Evolutionary conservation across 2,888 invertebrate genomes (phyloP), one percentile per base, ranked within the genome.

Genomic region (Scotopteryx bipunctaria): DNA sequence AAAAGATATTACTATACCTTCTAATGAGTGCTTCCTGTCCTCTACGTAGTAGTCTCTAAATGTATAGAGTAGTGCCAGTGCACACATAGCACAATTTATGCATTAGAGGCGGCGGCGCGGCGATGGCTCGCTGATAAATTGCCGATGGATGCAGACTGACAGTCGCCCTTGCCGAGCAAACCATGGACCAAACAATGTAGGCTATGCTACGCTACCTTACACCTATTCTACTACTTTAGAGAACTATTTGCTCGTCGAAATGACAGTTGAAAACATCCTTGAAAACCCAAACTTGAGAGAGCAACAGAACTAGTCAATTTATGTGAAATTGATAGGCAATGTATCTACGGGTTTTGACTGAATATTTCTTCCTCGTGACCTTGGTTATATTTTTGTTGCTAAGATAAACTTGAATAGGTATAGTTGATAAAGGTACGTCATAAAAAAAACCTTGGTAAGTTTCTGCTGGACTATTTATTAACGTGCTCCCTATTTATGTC

Each of bases 81-180:
- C 19, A 17, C 17, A 25, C 33, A 29, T 41, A 9, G 9, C 27
- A 35, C 32, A 15, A 36, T 36, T 36, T 19, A 36, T 36, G 37
- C 37, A 37, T 36, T 15, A 23, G 31, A 31, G 42, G 29, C 47
- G 52, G 31, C 36, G 42, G 29, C 47, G 52, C 31, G 41, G 19
- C 53, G 50, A 57, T 63, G 61, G 40, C 42, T 57, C 59, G 48
- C 49, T 67, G 69, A 67, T 61, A 67, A 64, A 69, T 67, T 67
- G 63, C 67, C 49, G 51, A 55, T 55, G 53, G 59, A 67, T 57
- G 55, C 52, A 56, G 46, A 56, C 41, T 54, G 64, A 66, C 66
- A 60, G 53, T 27, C 47, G 47, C 53, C 47, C 43, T 15, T 29
- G 27, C 23, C 27, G 27, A 13, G 16, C 38, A n/a, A 16, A 11